Evolutionary conservation across 2,888 invertebrate genomes (phyloP).

Genomic region (Acanthococcus lagerstroemiae): DNA sequence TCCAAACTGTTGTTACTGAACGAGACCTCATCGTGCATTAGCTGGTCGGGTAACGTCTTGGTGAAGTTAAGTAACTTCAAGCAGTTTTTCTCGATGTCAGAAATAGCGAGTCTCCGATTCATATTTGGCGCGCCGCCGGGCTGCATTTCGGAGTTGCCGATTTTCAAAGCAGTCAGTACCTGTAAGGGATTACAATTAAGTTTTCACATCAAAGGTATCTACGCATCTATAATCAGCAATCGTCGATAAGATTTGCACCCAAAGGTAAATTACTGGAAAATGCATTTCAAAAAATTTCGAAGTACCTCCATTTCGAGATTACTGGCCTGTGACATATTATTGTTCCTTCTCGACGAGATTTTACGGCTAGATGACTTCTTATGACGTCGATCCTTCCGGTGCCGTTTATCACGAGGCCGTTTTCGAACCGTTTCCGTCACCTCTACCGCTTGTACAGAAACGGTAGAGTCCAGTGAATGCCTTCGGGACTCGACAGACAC

Average conservation of each 20-base stretch:
- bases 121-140: constrained; percentile 2
- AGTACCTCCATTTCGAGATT: constrained; percentile 17
- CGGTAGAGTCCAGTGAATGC: constrained; percentile 78
- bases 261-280: too few species aligned
- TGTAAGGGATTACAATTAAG: not conserved
- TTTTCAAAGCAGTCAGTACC: constrained; percentile 5
- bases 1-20: not conserved
- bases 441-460: constrained; percentile 74
- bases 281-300: too few species aligned
- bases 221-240: too few species aligned
- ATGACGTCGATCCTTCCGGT: constrained; percentile 33
- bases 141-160: not conserved
- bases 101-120: constrained; percentile 16
- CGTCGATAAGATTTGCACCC: too few species aligned
- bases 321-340: not conserved
- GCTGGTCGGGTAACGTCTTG: not conserved
- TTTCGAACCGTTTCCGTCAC: constrained; percentile 54
- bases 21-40: not conserved
- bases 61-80: constrained; percentile 6
- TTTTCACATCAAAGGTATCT: too few species aligned
- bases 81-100: constrained; percentile 10
- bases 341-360: not conserved
- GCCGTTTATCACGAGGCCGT: constrained; percentile 47
- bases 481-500: constrained; percentile 77
- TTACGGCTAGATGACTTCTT: not conserved